These are phyloP conservation scores for Avahi laniger DNA, from an alignment of 2,797 vertebrate species.

Conservation along the genomic window DNA sequence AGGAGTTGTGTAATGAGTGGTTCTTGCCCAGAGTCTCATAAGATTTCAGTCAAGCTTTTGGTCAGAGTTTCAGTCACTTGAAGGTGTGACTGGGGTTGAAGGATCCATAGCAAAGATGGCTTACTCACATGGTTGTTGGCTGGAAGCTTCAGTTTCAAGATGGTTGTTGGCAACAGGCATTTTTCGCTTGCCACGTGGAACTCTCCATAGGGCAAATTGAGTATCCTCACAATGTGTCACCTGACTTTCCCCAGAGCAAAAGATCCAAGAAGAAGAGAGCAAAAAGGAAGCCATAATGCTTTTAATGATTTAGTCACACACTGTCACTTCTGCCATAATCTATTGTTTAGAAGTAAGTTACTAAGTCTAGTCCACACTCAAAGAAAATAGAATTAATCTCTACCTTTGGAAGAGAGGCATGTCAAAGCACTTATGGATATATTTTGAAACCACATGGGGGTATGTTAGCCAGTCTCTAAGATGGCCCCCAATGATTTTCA, in stretches of 20 bases:
- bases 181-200: not conserved
- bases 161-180: not conserved
- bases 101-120: not conserved
- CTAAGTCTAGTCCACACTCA: not conserved
- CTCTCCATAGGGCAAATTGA: not conserved
- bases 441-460: not conserved
- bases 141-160: not conserved
- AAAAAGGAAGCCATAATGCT: not conserved
- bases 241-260: not conserved
- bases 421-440: not conserved
- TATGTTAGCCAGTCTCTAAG: rapidly evolving
- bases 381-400: not conserved
- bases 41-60: not conserved
- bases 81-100: not conserved
- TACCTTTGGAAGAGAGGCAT: not conserved
- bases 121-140: not conserved
- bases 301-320: not conserved
- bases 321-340: not conserved
- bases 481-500: not conserved
- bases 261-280: not conserved
- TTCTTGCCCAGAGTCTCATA: not conserved
- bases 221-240: not conserved
- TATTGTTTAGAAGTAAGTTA: not conserved
- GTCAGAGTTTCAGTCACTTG: not conserved
- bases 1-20: not conserved